A percentile compares a stretch with the other conserved stretches of the same genome.
These are phyloP conservation scores for Stenopsyche tienmushanensis DNA, from an alignment of 1,140 invertebrate genomes.

Conservation along the genomic window DNA sequence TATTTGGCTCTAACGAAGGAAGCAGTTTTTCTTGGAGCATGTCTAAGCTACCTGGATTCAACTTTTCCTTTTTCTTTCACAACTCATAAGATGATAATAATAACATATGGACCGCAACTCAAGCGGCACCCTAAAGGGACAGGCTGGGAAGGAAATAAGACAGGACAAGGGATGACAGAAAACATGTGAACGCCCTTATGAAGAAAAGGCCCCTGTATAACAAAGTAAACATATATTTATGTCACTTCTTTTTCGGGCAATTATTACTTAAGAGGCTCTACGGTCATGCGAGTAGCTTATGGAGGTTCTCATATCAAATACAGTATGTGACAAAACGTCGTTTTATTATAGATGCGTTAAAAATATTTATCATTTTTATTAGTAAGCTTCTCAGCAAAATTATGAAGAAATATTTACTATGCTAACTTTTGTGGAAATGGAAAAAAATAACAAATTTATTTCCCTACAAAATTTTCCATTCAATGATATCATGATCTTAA, in stretches of 20 bases:
- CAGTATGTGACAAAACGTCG: neutral
- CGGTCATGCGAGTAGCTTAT: neutral
- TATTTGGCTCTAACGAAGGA: too few relatives aligned
- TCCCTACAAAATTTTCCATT: too few relatives aligned
- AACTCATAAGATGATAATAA: slow-evolving; percentile 35
- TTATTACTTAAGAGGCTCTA: slow-evolving; percentile 10
- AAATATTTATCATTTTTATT: too few relatives aligned
- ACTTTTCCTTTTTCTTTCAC: slow-evolving; percentile 12
- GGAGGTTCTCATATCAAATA: slow-evolving; percentile 2
- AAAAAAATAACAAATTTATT: too few relatives aligned
- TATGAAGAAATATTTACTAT: too few relatives aligned
- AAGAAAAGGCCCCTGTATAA: slow-evolving; percentile 12
- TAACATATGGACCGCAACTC: slow-evolving; percentile 29
- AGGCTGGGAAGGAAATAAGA: slow-evolving; percentile 18
- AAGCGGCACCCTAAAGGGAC: slow-evolving; percentile 17
- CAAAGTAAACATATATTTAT: slow-evolving; percentile 11
- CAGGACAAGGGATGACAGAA: slow-evolving; percentile 35
- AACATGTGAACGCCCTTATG: slow-evolving; percentile 32
- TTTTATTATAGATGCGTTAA: too few relatives aligned
- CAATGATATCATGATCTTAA: neutral
- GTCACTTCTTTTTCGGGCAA: neutral
- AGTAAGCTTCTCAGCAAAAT: too few relatives aligned
- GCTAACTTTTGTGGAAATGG: too few relatives aligned
- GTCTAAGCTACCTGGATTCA: neutral
- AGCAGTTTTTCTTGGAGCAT: too few relatives aligned